A percentile compares a stretch with the other conserved stretches of the same genome.
Evolutionary conservation across 2,888 invertebrate species (phyloP).

Genomic region (Neuroscelio doddi): DNA sequence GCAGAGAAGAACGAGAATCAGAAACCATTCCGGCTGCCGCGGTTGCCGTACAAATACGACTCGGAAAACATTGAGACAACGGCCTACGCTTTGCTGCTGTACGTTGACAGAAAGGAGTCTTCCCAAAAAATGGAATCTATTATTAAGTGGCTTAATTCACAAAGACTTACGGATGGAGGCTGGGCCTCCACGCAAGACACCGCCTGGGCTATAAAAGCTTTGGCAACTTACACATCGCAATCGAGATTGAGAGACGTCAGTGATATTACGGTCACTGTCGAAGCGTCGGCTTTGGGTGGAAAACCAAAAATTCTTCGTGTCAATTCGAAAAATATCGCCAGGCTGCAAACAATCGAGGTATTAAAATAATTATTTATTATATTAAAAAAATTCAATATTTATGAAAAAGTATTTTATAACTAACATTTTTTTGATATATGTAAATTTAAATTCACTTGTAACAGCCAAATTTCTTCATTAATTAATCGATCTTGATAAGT

Average conservation of each 20-base stretch:
- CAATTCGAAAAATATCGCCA: constrained; percentile 84
- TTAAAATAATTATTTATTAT: too few species aligned
- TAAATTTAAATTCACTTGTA: too few species aligned
- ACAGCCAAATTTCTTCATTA: too few species aligned
- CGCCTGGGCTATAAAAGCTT: constrained; percentile 88
- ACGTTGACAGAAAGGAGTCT: constrained; percentile 83
- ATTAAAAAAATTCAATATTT: background rate
- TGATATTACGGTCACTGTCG: constrained; percentile 83
- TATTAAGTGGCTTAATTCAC: constrained; percentile 92
- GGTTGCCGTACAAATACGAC: constrained; percentile 91
- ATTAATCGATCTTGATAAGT: too few species aligned
- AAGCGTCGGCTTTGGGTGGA: constrained; percentile 85
- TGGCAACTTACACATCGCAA: constrained; percentile 91
- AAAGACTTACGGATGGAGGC: constrained; percentile 88
- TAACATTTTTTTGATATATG: too few species aligned
- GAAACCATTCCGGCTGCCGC: constrained; percentile 90
- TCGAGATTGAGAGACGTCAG: constrained; percentile 90
- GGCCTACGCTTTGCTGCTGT: constrained; percentile 91
- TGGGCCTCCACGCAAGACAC: constrained; percentile 94
- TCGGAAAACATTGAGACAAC: constrained; percentile 94
- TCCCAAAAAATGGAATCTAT: constrained; percentile 89
- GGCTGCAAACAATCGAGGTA: constrained; percentile 85
- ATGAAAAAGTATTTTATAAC: too few species aligned
- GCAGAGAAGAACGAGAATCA: constrained; percentile 92
- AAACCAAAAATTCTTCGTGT: constrained; percentile 80